Evolutionary conservation across 2,113 vertebrate genomes (phyloP), one percentile per base, ranked within the genome.

Genomic region (Plecotus auritus): DNA sequence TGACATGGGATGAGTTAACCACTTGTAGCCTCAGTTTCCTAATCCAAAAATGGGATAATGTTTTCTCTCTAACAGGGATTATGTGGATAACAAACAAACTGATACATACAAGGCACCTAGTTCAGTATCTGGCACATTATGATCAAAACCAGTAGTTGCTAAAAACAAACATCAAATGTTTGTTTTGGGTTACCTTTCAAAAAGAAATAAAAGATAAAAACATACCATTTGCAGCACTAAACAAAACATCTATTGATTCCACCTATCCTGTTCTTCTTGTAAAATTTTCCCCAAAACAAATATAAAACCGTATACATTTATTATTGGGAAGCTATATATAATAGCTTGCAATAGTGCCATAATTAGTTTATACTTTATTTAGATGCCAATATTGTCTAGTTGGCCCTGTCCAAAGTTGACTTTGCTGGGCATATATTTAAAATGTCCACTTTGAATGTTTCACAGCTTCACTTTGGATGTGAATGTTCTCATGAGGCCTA

Each of bases 141-240:
- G 23, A 1, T 28, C 89, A 88, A 85, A 94, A 94, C 14, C 22
- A 70, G 14, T 51, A 64, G 32, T 49, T 81, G 85, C 4, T 87
- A 77, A n/a, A 77, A 77, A 77, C 28, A 72, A 76, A 10, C 16
- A 45, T 45, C 40, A 74, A 32, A 76, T 67, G 84, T 35, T 77
- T 92, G 47, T 12, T 90, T 89, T 92, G 47, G 42, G 37, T 80
- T 86, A 83, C 7, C 40, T 49, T 93, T 88, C 2, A 77, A 91
- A 94, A 94, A 49, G 20, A 94, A 94, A 77, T 14, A 47, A 86
- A 91, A 82, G 23, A 82, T 64, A 78, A 78, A 93, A 94, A 89
- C 9, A 81, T n/a, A 82, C 1, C 9, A 86, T 23, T 88, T 97
- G 85, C 9, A 78, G 13, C 23, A 86, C 59, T 78, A 88, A 88